These are phyloP conservation scores for Lepidurus apus DNA, from an alignment of 1,140 invertebrate genomes.

Conservation along the genomic window DNA sequence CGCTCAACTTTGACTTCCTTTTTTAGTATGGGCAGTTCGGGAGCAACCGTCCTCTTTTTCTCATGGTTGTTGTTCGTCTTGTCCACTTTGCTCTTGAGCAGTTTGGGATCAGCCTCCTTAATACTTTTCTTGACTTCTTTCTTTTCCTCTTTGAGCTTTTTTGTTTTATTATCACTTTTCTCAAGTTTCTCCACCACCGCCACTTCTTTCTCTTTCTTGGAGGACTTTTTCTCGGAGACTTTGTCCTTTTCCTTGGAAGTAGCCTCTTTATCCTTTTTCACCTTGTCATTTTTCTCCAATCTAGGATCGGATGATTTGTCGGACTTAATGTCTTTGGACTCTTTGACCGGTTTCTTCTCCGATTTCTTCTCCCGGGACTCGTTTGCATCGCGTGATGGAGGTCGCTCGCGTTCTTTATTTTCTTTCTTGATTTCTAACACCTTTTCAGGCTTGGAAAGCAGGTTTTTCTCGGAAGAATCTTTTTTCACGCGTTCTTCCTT, in stretches of 20 bases:
- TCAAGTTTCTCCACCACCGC: not conserved
- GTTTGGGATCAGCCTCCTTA: conserved; percentile 35
- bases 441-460: conserved; percentile 14
- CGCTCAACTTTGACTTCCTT: conserved; percentile 23
- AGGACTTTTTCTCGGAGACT: conserved; percentile 34
- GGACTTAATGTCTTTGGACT: conserved; percentile 24
- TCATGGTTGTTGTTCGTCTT: conserved; percentile 38
- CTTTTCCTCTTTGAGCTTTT: conserved; percentile 33
- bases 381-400: not conserved
- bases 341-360: conserved; percentile 25
- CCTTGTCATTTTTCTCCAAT: conserved; percentile 22
- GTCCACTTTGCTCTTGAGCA: conserved; percentile 37
- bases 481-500: conserved; percentile 44
- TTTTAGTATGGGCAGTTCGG: not conserved
- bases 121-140: conserved; percentile 39
- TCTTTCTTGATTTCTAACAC: conserved; percentile 21
- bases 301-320: not conserved
- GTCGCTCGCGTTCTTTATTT: conserved; percentile 19
- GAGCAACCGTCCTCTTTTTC: conserved; percentile 27
- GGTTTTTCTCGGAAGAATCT: conserved; percentile 43
- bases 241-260: conserved; percentile 29
- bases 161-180: conserved; percentile 4
- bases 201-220: conserved; percentile 31
- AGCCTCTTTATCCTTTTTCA: conserved; percentile 33
- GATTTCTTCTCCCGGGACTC: conserved; percentile 23